Percentiles rank a stretch among this genome's conserved stretches.
Evolutionary conservation across 2,797 vertebrate genomes (phyloP).

Genomic region (Schizopygopsis malacanthus): DNA sequence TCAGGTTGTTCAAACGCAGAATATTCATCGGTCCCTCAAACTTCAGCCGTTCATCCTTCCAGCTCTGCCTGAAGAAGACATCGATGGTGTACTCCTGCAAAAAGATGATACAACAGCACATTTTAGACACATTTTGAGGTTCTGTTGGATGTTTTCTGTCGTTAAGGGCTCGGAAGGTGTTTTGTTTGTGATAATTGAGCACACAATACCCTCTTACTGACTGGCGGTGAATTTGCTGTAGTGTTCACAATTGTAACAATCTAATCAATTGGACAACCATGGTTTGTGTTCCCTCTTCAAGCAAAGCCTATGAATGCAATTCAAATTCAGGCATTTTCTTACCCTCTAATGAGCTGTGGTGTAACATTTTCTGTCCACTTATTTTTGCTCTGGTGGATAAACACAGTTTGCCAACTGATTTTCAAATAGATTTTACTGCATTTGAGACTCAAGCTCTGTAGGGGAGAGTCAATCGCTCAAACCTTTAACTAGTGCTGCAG

Average conservation of each 20-base stretch:
- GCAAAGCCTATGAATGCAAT: not conserved
- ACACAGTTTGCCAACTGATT: not conserved
- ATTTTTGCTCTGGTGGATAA: not conserved
- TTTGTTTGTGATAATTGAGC: slow-evolving; percentile 1
- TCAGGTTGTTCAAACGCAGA: slow-evolving; percentile 95
- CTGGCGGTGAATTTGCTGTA: slow-evolving; percentile 17
- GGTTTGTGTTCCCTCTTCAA: not conserved
- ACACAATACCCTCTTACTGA: not conserved
- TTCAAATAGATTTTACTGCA: not conserved
- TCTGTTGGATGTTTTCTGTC: not conserved
- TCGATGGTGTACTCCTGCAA: slow-evolving; percentile 97
- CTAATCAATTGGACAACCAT: slow-evolving; percentile 1
- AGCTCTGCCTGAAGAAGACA: slow-evolving; percentile 97
- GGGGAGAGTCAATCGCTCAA: slow-evolving; percentile 15
- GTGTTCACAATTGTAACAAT: not conserved
- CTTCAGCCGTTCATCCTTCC: slow-evolving; percentile 95
- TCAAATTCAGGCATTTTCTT: not conserved
- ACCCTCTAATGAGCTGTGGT: slow-evolving; percentile 1
- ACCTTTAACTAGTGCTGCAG: slow-evolving; percentile 14
- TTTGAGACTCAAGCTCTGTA: slow-evolving; percentile 4
- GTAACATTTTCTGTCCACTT: slow-evolving; percentile 5
- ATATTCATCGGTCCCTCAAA: slow-evolving; percentile 99
- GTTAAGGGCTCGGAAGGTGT: not conserved
- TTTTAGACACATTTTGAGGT: not conserved
- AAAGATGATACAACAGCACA: slow-evolving; percentile 25